Conservation (phyloP, 2,888 invertebrate species). For the Invenusta paracnida region DNA sequence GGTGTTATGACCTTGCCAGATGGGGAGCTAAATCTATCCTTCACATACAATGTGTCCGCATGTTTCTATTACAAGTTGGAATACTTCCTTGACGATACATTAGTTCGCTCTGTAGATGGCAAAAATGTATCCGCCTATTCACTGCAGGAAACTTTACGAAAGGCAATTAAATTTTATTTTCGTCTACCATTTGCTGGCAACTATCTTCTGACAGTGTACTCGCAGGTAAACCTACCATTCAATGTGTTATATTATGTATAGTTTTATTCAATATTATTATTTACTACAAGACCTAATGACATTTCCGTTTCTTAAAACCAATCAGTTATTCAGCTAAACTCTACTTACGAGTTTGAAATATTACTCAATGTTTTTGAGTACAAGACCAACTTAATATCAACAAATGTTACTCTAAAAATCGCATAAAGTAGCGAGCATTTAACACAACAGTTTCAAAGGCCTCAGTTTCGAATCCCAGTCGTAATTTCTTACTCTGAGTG, state of each 20-base stretch:
- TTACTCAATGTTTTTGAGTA: too few species aligned
- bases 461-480: too few species aligned
- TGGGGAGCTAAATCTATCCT: not conserved
- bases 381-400: too few species aligned
- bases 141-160: not conserved
- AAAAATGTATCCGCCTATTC: not conserved
- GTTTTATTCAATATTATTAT: too few species aligned
- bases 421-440: too few species aligned
- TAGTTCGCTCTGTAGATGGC: not conserved
- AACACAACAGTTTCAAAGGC: too few species aligned
- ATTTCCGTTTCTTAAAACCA: too few species aligned
- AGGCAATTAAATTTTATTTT: constrained; percentile 49
- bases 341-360: too few species aligned
- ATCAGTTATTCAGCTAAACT: too few species aligned
- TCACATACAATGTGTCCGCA: not conserved
- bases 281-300: too few species aligned
- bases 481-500: too few species aligned
- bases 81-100: not conserved
- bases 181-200: not conserved
- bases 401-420: too few species aligned
- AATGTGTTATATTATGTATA: not conserved
- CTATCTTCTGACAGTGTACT: constrained; percentile 19
- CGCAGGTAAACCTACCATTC: constrained; percentile 44
- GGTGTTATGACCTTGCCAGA: not conserved
- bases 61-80: not conserved